These are phyloP conservation scores for Suillia variegata DNA, from an alignment of 2,888 invertebrate genomes.

Conservation along the genomic window DNA sequence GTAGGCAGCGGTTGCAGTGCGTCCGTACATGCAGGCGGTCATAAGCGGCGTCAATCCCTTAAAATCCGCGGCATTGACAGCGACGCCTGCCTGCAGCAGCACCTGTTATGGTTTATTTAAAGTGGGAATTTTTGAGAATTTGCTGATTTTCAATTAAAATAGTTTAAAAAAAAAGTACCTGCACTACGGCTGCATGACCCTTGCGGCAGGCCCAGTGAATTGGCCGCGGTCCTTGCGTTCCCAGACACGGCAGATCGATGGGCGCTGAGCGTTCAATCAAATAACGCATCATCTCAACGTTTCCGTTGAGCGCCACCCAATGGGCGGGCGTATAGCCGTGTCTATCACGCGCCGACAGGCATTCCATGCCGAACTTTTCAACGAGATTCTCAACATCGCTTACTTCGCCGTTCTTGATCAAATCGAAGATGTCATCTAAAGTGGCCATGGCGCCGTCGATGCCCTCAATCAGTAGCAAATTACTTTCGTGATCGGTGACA, in stretches of 20 bases:
- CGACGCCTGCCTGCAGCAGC: constrained; percentile 78
- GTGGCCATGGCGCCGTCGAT: constrained; percentile 51
- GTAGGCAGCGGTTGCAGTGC: constrained; percentile 88
- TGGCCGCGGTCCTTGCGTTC: constrained; percentile 77
- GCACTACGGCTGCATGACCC: constrained; percentile 88
- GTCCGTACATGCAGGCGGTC: constrained; percentile 92
- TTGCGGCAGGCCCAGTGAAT: constrained; percentile 95
- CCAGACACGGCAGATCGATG: constrained; percentile 83
- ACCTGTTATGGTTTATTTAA: too few species aligned
- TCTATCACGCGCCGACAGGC: constrained; percentile 81
- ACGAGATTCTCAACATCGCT: constrained; percentile 82
- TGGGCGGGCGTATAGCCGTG: constrained; percentile 94
- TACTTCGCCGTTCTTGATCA: constrained; percentile 83
- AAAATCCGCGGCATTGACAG: constrained; percentile 87
- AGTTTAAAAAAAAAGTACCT: too few species aligned
- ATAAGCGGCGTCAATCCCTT: constrained; percentile 86
- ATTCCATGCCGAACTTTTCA: constrained; percentile 79
- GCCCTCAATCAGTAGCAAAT: constrained; percentile 55
- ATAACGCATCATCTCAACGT: constrained; percentile 87
- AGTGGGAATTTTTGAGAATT: too few species aligned
- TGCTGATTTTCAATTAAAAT: too few species aligned
- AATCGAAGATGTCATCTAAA: constrained; percentile 78
- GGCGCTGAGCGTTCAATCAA: constrained; percentile 83
- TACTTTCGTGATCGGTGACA: constrained; percentile 35
- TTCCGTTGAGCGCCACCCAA: constrained; percentile 84